Percentiles rank a stretch among this genome's conserved stretches.
These are phyloP conservation scores for Bombus fervidus DNA, from an alignment of 1,140 invertebrate species.

Conservation along the genomic window DNA sequence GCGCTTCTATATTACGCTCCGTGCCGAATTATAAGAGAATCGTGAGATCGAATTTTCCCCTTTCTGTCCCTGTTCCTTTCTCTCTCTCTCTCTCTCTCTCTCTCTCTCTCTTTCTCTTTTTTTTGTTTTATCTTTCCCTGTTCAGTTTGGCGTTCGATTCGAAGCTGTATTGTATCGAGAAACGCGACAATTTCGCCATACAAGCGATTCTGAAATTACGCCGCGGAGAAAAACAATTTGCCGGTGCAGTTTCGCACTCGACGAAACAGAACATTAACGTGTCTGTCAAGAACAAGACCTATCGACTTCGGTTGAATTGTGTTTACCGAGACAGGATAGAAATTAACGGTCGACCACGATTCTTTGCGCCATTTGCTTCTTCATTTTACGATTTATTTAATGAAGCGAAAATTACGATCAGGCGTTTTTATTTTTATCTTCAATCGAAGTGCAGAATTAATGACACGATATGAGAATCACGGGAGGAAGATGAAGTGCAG, in stretches of 20 bases:
- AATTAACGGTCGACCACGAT: conserved; percentile 1
- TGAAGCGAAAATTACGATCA: background rate
- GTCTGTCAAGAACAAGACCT: background rate
- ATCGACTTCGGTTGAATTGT: background rate
- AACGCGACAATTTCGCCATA: background rate
- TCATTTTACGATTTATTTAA: background rate
- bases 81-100: too few species aligned
- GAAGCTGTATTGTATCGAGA: background rate
- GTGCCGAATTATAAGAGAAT: conserved; percentile 58
- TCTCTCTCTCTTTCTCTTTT: background rate
- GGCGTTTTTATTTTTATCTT: background rate
- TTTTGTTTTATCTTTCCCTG: background rate
- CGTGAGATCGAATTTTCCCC: conserved; percentile 39
- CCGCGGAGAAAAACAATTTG: background rate
- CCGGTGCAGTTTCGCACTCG: background rate
- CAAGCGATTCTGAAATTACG: background rate
- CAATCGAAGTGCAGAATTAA: background rate
- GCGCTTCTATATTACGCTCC: conserved; percentile 39
- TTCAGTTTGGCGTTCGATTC: conserved; percentile 16
- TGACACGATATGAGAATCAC: background rate
- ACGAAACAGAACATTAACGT: background rate
- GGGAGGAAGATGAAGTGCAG: too few species aligned
- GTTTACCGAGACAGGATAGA: background rate
- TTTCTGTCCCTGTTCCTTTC: background rate
- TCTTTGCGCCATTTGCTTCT: background rate